phyloP scores from a whole-genome alignment of 1,140 invertebrate genomes.

The Gyrodactylus bullatarudis region DNA sequence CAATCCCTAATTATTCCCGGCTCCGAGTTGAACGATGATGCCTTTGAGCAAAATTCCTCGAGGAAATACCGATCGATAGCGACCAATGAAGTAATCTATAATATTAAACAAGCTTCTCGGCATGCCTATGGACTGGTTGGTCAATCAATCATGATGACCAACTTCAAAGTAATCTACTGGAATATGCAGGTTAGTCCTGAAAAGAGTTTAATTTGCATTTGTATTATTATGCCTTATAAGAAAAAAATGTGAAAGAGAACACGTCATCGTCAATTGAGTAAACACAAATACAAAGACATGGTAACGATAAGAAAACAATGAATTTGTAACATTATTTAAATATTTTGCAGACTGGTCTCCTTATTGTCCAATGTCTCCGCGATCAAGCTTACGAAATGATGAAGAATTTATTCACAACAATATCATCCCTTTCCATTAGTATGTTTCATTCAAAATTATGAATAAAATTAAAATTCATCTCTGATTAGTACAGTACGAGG shows the following conservation, averaged over 20 bases:
- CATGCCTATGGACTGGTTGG: background rate
- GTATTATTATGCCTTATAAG: too few relatives aligned
- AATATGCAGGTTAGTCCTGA: background rate
- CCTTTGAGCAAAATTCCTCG: background rate
- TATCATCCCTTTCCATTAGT: background rate
- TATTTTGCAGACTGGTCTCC: background rate
- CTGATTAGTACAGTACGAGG: too few relatives aligned
- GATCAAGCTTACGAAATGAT: background rate
- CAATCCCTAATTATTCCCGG: background rate
- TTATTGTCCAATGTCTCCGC: background rate
- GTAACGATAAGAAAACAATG: too few relatives aligned
- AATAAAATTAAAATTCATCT: too few relatives aligned
- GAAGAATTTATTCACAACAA: background rate
- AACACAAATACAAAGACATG: too few relatives aligned
- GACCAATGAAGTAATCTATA: background rate
- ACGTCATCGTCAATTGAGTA: too few relatives aligned
- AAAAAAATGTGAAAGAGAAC: too few relatives aligned
- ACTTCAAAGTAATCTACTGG: background rate
- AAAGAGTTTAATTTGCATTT: too few relatives aligned
- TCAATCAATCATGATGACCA: background rate
- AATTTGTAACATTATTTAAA: too few relatives aligned
- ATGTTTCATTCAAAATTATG: too few relatives aligned
- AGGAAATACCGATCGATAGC: background rate
- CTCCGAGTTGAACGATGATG: background rate
- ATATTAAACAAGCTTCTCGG: background rate